phyloP scores from a whole-genome alignment of 2,113 vertebrate genomes.

The Onychostruthus taczanowskii region DNA sequence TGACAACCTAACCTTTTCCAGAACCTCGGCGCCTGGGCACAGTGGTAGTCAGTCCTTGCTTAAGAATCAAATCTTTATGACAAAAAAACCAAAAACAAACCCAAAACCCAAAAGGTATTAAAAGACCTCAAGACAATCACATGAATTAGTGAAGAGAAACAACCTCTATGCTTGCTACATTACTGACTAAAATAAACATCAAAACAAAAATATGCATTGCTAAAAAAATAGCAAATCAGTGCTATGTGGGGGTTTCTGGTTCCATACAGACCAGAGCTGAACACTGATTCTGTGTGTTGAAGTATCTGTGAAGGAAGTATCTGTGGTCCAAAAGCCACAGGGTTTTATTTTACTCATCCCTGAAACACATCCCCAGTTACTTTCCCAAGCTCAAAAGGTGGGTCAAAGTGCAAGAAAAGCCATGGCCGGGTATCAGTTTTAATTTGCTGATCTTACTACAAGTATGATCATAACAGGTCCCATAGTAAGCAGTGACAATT shows the following conservation, averaged over 20 bases:
- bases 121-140: background rate
- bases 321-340: background rate
- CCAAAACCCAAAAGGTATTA: background rate
- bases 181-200: background rate
- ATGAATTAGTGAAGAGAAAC: background rate
- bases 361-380: background rate
- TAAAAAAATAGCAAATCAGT: background rate
- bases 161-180: background rate
- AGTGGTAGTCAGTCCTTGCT: background rate
- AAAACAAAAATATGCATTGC: background rate
- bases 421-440: background rate
- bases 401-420: background rate
- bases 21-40: background rate
- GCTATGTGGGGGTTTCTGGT: background rate
- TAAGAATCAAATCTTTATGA: background rate
- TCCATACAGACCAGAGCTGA: background rate
- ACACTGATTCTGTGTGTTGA: background rate
- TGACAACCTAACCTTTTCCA: background rate
- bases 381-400: background rate
- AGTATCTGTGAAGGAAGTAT: background rate
- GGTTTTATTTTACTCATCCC: background rate
- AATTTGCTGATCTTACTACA: background rate
- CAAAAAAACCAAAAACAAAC: accelerated
- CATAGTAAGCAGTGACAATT: background rate
- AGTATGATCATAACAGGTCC: background rate